These are phyloP conservation scores for Smutsia temminckii DNA, from an alignment of 2,797 vertebrate genomes.

Conservation along the genomic window DNA sequence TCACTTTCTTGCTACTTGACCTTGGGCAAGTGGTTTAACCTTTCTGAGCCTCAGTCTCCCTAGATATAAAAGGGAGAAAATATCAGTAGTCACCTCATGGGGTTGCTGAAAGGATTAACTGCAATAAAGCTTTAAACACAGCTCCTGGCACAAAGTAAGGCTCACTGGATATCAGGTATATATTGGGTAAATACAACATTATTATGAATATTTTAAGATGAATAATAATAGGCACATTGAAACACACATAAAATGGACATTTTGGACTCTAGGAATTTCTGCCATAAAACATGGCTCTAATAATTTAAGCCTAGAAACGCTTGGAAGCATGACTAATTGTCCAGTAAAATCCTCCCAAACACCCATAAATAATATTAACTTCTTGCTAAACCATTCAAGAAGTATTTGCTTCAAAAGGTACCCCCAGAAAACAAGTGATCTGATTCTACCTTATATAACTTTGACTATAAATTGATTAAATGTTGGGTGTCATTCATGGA, in stretches of 20 bases:
- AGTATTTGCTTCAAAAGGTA: neutral
- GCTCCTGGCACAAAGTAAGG: neutral
- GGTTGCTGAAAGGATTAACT: neutral
- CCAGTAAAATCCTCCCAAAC: neutral
- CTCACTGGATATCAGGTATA: neutral
- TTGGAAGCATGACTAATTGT: neutral
- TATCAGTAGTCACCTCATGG: neutral
- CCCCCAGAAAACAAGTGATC: neutral
- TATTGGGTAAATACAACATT: neutral
- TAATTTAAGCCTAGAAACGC: constrained; percentile 3
- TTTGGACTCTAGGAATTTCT: neutral
- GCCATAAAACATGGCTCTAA: neutral
- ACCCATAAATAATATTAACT: neutral
- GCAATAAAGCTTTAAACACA: neutral
- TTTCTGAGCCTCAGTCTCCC: neutral
- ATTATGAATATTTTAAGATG: neutral
- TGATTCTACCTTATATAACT: neutral
- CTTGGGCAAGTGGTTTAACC: neutral
- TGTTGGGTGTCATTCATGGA: neutral
- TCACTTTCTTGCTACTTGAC: neutral
- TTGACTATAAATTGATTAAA: neutral
- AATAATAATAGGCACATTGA: neutral
- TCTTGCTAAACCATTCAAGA: neutral
- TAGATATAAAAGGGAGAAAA: neutral
- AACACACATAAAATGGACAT: neutral